phyloP scores from a whole-genome alignment of 1,140 invertebrate species.

The Eubasilissa regina region DNA sequence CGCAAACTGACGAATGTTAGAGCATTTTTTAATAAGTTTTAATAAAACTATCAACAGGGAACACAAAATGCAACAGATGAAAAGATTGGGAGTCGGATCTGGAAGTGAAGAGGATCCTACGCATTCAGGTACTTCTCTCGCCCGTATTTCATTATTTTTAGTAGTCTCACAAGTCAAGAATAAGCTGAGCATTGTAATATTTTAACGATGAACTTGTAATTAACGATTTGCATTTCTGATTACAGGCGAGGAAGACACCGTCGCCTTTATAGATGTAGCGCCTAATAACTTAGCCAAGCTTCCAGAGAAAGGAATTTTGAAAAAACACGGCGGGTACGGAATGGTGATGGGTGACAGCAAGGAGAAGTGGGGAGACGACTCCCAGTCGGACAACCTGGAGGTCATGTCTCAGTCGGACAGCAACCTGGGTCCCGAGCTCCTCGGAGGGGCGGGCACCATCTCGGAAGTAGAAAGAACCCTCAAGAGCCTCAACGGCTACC shows the following conservation, averaged over 20 bases:
- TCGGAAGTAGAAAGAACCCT: conserved; percentile 87
- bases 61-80: conserved; percentile 81
- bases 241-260: conserved; percentile 82
- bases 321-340: conserved; percentile 85
- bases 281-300: conserved; percentile 83
- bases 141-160: too few relatives aligned
- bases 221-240: conserved; percentile 61
- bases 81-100: conserved; percentile 78
- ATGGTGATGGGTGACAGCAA: conserved; percentile 78
- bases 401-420: conserved; percentile 80
- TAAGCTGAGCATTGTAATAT: neutral
- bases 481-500: conserved; percentile 92
- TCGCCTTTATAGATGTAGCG: conserved; percentile 87
- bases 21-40: neutral
- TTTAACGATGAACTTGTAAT: neutral
- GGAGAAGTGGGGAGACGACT: conserved; percentile 81
- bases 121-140: conserved; percentile 76
- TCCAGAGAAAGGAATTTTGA: conserved; percentile 91
- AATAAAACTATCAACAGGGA: conserved; percentile 76
- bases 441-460: conserved; percentile 75
- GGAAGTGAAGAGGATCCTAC: conserved; percentile 82
- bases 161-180: neutral
- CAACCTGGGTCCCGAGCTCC: conserved; percentile 70
- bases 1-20: too few relatives aligned
- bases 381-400: conserved; percentile 81